Percentiles rank a stretch among this genome's conserved stretches.
These are phyloP conservation scores for Drosophila repleta DNA, from an alignment of 1,140 invertebrate species.

Conservation along the genomic window DNA sequence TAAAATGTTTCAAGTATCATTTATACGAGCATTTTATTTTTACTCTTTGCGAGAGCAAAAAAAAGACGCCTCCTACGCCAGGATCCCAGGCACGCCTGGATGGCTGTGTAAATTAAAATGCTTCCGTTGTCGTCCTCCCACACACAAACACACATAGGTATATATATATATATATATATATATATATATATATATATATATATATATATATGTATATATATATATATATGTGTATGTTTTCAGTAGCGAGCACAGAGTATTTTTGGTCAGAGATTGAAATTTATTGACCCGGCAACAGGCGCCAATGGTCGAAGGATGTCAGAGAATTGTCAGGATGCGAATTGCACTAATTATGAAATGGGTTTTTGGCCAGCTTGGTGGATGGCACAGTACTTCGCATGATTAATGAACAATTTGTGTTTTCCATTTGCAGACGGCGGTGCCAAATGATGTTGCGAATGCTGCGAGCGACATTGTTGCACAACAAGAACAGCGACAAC, in stretches of 20 bases:
- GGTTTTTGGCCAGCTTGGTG: conserved; percentile 47
- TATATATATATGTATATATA: neutral
- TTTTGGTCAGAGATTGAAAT: conserved; percentile 64
- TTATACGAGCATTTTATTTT: conserved; percentile 62
- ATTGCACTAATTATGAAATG: conserved; percentile 77
- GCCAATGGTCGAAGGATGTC: conserved; percentile 45
- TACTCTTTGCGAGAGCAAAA: conserved; percentile 29
- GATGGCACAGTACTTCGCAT: conserved; percentile 28
- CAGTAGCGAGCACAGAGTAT: conserved; percentile 30
- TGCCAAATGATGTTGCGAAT: conserved; percentile 60
- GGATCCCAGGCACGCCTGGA: conserved; percentile 34
- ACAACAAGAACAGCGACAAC: conserved; percentile 31
- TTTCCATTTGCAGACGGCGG: conserved; percentile 48
- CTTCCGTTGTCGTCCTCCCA: conserved; percentile 64
- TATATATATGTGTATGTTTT: neutral
- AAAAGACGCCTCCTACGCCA: conserved; percentile 30
- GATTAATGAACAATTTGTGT: conserved; percentile 60
- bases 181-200: neutral
- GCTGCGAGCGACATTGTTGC: conserved; percentile 22
- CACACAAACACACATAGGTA: conserved; percentile 5
- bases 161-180: conserved; percentile 1
- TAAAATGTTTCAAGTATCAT: conserved; percentile 72
- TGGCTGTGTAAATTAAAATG: conserved; percentile 75
- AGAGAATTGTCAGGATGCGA: conserved; percentile 69
- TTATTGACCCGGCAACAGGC: conserved; percentile 53